A percentile compares a stretch with the other conserved stretches of the same genome.
phyloP scores from a whole-genome alignment of 2,113 vertebrate species.

The Pelecanus crispus region DNA sequence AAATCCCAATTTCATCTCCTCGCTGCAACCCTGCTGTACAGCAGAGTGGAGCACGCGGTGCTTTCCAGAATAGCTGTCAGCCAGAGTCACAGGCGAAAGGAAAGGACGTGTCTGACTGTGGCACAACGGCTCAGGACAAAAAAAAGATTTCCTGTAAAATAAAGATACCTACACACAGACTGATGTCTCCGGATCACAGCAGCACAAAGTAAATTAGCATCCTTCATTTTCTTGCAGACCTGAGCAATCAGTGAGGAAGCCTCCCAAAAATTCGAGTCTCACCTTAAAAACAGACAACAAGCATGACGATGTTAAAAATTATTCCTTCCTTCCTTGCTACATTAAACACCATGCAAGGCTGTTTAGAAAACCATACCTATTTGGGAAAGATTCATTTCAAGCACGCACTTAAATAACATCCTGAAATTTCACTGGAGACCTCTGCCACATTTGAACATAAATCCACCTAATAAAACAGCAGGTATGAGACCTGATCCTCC shows the following conservation, averaged over 20 bases:
- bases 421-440: neutral
- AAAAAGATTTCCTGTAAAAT: neutral
- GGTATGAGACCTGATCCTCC: neutral
- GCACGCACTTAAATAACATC: neutral
- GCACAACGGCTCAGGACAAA: neutral
- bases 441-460: neutral
- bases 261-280: neutral
- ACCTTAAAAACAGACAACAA: neutral
- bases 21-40: neutral
- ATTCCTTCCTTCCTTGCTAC: neutral
- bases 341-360: neutral
- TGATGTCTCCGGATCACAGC: neutral
- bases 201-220: neutral
- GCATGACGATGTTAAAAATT: neutral
- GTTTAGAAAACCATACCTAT: neutral
- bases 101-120: neutral
- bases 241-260: neutral
- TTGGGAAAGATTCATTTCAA: neutral
- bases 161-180: neutral
- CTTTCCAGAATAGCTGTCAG: neutral
- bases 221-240: neutral
- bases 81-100: neutral
- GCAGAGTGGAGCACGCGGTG: neutral
- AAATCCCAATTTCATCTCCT: neutral
- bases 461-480: neutral